These are phyloP conservation scores for Sprattus sprattus DNA, from an alignment of 2,113 vertebrate genomes.

Conservation along the genomic window DNA sequence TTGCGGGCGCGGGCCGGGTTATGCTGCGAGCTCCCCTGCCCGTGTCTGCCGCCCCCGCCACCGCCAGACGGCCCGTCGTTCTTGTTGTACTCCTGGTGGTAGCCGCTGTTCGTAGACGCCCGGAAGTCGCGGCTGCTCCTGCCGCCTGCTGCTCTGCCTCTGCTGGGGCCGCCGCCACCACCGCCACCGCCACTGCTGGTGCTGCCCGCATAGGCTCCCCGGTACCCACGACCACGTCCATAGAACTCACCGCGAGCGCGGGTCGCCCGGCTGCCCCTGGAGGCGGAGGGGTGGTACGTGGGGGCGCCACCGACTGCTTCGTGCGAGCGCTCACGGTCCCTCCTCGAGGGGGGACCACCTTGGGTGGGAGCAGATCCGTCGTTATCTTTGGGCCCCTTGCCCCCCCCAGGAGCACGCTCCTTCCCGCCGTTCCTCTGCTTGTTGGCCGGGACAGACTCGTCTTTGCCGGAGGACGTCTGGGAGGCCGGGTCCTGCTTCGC, in stretches of 20 bases:
- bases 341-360: slow-evolving; percentile 61
- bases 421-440: slow-evolving; percentile 70
- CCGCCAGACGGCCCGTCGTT: slow-evolving; percentile 56
- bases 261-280: slow-evolving; percentile 63
- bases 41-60: slow-evolving; percentile 53
- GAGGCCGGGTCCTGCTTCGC: slow-evolving; percentile 62
- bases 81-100: slow-evolving; percentile 75
- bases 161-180: slow-evolving; percentile 55
- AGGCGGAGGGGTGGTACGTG: slow-evolving; percentile 60
- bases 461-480: slow-evolving; percentile 62
- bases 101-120: slow-evolving; percentile 53
- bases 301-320: slow-evolving; percentile 60
- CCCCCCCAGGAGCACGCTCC: slow-evolving; percentile 58
- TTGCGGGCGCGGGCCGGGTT: slow-evolving; percentile 79
- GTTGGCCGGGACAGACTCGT: slow-evolving; percentile 53
- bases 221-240: slow-evolving; percentile 78
- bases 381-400: slow-evolving; percentile 67
- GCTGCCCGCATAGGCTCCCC: slow-evolving; percentile 70
- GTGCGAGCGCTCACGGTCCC: slow-evolving; percentile 76
- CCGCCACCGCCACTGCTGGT: slow-evolving; percentile 59
- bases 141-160: slow-evolving; percentile 75
- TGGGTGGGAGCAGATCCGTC: slow-evolving; percentile 48
- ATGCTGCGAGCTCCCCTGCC: slow-evolving; percentile 60
- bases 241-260: slow-evolving; percentile 84
- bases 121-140: slow-evolving; percentile 82